Base-by-base conservation (phyloP, 1,140 invertebrate species). In the Carposina sasakii region DNA sequence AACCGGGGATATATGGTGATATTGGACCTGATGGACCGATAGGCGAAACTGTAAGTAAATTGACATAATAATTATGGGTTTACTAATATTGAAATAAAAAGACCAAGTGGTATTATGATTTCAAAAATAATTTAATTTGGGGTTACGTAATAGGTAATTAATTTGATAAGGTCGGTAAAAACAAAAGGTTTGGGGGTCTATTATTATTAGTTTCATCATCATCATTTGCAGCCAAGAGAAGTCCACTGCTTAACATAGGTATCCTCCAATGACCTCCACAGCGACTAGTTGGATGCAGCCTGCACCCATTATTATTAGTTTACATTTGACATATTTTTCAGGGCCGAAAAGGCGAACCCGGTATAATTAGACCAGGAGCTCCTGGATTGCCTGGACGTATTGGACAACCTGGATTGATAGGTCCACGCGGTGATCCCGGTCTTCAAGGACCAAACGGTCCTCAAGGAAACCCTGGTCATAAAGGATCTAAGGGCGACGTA, bases 381-480 rank as follows among this genome's bases (percentile, higher is more conserved):
- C 75, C 83, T 4, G 89, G 89, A 28, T 45, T 72, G 34, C 59
- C 77, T 17, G 88, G 88, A 24, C 44, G 45, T 21, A 70, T 83
- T 33, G 89, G 88, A 41, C 48, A 64, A 30, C 70, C 72, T 40
- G 89, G 88, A 48, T 50, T 52, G 24, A 57, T 70, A 3, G 88
- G 87, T n/a, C 50, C 66, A 15, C 82, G 85, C 34, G 91, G 91
- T 30, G 55, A 76, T 10, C 76, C 83, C 13, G 88, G 88, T 26
- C 68, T 85, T 43, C 76, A 76, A 24, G 88, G 87, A 34, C 43
- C 41, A 2, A 52, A 72, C 33, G 79, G 88, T 4, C 48, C 84
- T 21, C 72, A 70, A 23, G 88, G 88, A 5, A 67, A 71, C 19
- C 31, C 57, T 0, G 88, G 88, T 1, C 58, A 69, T 2, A 81